A percentile compares a stretch with the other conserved stretches of the same genome.
phyloP scores from a whole-genome alignment of 2,797 vertebrate genomes.

The Hypotaenidia philippensis region DNA sequence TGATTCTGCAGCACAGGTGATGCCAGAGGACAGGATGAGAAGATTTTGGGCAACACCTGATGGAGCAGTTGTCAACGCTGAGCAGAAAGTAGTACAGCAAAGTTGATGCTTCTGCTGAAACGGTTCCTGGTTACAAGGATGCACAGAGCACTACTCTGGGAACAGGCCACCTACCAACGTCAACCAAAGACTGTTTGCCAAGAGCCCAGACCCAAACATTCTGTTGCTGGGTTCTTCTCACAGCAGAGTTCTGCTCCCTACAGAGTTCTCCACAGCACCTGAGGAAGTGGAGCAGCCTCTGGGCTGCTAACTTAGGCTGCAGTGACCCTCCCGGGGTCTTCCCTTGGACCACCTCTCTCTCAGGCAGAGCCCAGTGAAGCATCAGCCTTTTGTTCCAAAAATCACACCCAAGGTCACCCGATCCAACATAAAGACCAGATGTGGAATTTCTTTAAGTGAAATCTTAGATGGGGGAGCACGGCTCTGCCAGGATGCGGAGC shows the following conservation, averaged over 20 bases:
- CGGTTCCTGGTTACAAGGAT: neutral
- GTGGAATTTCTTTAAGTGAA: neutral
- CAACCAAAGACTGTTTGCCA: neutral
- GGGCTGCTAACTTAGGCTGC: neutral
- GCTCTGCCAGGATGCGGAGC: neutral
- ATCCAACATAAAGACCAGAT: neutral
- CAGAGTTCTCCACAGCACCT: neutral
- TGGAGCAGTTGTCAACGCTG: neutral
- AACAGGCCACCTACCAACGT: neutral
- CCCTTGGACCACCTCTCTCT: neutral
- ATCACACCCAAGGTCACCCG: neutral
- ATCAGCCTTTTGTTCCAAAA: neutral
- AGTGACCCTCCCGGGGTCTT: neutral
- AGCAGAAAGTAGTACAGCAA: neutral
- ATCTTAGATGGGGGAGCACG: rapidly evolving
- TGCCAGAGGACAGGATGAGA: neutral
- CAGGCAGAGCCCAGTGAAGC: neutral
- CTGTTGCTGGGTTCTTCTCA: neutral
- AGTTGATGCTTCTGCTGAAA: neutral
- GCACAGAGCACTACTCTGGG: neutral
- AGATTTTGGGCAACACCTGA: neutral
- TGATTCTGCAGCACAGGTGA: neutral
- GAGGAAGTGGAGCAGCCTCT: neutral
- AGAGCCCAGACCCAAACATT: neutral
- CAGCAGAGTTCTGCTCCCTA: neutral